Evolutionary conservation across 2,113 vertebrate genomes (phyloP), one percentile per base, ranked within the genome.

Genomic region (Mesocricetus auratus): DNA sequence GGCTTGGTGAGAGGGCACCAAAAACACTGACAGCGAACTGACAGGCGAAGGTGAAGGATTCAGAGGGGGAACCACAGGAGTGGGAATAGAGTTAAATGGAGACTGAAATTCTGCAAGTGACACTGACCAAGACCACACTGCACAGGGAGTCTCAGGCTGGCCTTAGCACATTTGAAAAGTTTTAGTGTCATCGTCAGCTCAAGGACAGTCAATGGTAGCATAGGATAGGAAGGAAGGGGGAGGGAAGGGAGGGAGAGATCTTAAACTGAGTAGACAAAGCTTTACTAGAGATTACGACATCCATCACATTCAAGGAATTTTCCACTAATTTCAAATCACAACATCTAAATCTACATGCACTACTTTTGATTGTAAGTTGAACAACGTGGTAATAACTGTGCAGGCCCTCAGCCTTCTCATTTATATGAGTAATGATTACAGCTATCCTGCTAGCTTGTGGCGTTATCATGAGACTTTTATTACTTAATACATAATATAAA

Each of bases 201-300:
- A 79, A 78, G 91, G 78, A 39, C 9, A 85, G n/a, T 91, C 86
- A 71, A 75, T 15, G 90, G 29, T 77, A 66, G 71, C 45, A 47
- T 82, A 60, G 78, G 88, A 47, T 62, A 31, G 64, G 85, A 73
- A 24, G 19, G 24, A 9, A 1, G 36, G 53, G 56, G 1, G 12
- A 47, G 12, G 5, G 3, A 36, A 36, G 39, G 7, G 8, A 29
- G 17, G 29, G 36, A 42, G 71, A 26, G 11, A 66, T 21, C 33
- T 24, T 39, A 56, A 78, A 71, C 29, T 94, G 47, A 88, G 29
- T n/a, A 36, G 58, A 64, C 39, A 74, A 85, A 36, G 6, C 31
- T 88, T 96, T 36, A 90, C 36, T 95, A 81, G 82, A 91, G 45
- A 93, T 64, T 45, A 82, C 5, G 33, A 86, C 15, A n/a, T 89